Conservation (phyloP, 2,113 vertebrate genomes). For the Apodemus speciosus region DNA sequence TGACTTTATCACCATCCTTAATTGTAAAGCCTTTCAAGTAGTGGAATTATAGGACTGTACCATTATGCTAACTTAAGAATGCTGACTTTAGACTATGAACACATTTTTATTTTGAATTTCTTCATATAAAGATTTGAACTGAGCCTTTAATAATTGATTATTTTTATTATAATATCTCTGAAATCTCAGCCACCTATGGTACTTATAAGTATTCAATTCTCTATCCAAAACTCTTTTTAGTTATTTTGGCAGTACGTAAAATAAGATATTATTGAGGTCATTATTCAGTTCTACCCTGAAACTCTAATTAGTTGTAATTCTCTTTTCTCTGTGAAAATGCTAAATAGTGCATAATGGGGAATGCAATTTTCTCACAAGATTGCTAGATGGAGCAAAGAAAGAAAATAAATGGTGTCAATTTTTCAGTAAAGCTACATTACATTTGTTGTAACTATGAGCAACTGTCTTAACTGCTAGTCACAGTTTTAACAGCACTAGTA, state of each 20-base stretch:
- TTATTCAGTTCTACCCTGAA: conserved; percentile 45
- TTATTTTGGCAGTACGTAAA: conserved; percentile 32
- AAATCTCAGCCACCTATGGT: conserved; percentile 1
- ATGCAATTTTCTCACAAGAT: conserved; percentile 63
- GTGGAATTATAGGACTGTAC: not conserved
- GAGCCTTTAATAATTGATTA: not conserved
- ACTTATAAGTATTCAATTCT: conserved; percentile 36
- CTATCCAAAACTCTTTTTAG: not conserved
- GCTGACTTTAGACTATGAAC: not conserved
- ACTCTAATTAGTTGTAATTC: conserved; percentile 52
- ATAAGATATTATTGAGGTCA: conserved; percentile 42
- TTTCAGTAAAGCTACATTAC: not conserved
- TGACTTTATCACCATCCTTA: not conserved
- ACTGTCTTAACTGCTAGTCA: not conserved
- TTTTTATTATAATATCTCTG: not conserved
- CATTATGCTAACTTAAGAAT: not conserved
- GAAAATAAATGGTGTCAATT: conserved; percentile 47
- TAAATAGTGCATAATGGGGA: conserved; percentile 35
- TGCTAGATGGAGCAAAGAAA: conserved; percentile 60
- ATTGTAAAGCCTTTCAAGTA: not conserved
- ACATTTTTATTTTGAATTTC: not conserved
- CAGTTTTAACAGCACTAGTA: not conserved
- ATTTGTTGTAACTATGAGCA: not conserved
- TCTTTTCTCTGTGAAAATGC: conserved; percentile 57
- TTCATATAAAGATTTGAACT: not conserved